These are phyloP conservation scores for Drosophila paucipuncta DNA, from an alignment of 2,888 invertebrate species.

Conservation along the genomic window DNA sequence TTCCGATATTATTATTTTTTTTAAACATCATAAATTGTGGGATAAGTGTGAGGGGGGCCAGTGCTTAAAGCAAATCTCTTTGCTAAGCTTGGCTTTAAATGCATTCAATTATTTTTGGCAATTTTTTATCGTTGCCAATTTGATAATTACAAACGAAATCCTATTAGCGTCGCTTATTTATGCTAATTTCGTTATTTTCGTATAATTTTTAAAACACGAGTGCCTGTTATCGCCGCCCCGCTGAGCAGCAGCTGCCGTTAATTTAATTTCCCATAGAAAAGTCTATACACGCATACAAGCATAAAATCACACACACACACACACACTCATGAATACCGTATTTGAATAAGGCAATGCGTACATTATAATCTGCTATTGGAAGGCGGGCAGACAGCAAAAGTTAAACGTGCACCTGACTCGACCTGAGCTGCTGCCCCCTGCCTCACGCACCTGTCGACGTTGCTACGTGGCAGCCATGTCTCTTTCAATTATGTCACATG, in stretches of 20 bases:
- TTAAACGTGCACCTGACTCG: constrained; percentile 58
- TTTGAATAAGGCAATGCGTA: constrained; percentile 76
- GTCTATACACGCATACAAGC: constrained; percentile 7
- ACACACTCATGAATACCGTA: constrained; percentile 21
- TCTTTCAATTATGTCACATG: constrained; percentile 78
- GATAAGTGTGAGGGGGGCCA: constrained; percentile 1
- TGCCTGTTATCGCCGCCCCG: constrained; percentile 63
- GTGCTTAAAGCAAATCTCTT: constrained; percentile 20
- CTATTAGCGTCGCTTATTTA: constrained; percentile 76
- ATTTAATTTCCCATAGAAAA: constrained; percentile 64
- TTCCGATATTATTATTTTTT: constrained; percentile 12
- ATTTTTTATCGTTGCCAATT: constrained; percentile 58
- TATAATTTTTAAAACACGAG: constrained; percentile 70
- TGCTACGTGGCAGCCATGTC: constrained; percentile 66
- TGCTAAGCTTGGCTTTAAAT: constrained; percentile 44
- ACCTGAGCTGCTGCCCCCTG: constrained; percentile 1
- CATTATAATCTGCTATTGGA: constrained; percentile 75
- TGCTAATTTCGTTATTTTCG: constrained; percentile 74
- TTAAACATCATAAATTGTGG: constrained; percentile 1
- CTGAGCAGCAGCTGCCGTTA: constrained; percentile 58
- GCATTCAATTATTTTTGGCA: constrained; percentile 40
- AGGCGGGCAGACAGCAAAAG: constrained; percentile 43
- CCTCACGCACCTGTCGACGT: constrained; percentile 15
- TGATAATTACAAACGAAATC: constrained; percentile 77
- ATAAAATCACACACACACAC: constrained; percentile 4